Evolutionary conservation across 2,113 vertebrate species (phyloP), one percentile per base, ranked within the genome.

Genomic region (Dicentrarchus labrax): DNA sequence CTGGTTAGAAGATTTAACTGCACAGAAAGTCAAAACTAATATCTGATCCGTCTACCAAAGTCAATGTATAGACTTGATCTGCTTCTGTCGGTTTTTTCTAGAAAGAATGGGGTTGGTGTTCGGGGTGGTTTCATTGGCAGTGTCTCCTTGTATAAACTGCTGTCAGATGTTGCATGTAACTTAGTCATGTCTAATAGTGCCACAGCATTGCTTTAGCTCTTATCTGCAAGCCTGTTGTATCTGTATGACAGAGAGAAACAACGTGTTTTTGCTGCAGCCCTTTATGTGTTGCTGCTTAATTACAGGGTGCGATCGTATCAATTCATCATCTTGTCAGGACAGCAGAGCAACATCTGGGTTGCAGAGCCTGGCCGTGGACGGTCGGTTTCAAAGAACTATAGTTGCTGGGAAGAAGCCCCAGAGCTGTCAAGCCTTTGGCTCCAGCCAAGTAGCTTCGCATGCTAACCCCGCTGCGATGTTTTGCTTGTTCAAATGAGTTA

Each of bases 241-340:
- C 24, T 57, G 9, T 39, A 38, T 59, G 9, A 74, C 30, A 78
- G 47, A 72, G 48, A 57, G 30, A 24, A 54, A 48, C 45, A 76
- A 2, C 11, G 1, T 17, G 21, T 48, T 84, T 83, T 62, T 66
- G 36, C 30, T 64, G n/a, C 17, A 53, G 71, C 72, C 56, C 38
- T 51, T 30, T 47, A 64, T 59, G 60, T 54, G 53, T 77, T 67
- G 67, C 61, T 74, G 80, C 81, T 64, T 85, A 84, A 88, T 88
- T 83, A 84, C 69, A 71, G 78, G 30, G 41, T 48, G 36, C 61
- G 13, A 76, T 78, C 50, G 53, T 43, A 82, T 76, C 43, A 4
- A 80, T 88, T 84, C 80, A 86, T 88, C 84, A 78, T 82, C 56
- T 24, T 84, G 85, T 80, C 77, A 87, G 68, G 76, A 83, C 67